Evolutionary conservation across 2,797 vertebrate genomes (phyloP), one percentile per base, ranked within the genome.

Genomic region (Sebastes aleutianus): DNA sequence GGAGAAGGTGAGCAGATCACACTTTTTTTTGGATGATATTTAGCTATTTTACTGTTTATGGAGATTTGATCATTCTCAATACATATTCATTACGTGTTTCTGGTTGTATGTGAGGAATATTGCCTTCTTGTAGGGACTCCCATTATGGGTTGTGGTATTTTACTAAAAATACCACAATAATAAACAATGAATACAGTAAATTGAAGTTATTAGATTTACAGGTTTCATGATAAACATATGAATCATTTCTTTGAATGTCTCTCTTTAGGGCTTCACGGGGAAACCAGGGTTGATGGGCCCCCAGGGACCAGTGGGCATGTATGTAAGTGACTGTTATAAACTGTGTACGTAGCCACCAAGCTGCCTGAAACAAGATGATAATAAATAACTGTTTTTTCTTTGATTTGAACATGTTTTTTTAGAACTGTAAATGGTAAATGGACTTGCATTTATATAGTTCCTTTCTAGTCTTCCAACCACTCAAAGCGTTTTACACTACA

Each of bases 231-330:
- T 70, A 8, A 57, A 61, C 20, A 20, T 27, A 24, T 26, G 8
- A 34, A 16, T 26, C 1, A 20, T 53, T n/a, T 14, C 36, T 67
- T 24, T 54, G 4, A 26, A 39, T 71, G 39, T 86, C 1, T 86
- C 9, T 74, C 70, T 73, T 78, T 34, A 88, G 97, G 97, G 97
- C 1, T 90, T 96, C 69, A 90, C 94, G 29, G 97, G 96, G 12
- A 96, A 95, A 81, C 86, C 87, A 1, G 96, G 96, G 26, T 27
- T 66, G 1, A 91, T 91, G 24, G 97, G 97, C 54, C 90, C 82
- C 0, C 97, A 97, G 70, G 97, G 97, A 70, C 88, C 93, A 34
- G 95, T 97, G 26, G 96, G 96, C 87, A 92, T 94, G 89, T 94
- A 95, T 84, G 96, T 97, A 92, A 97, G 96, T 96, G 89, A 18